phyloP scores from a whole-genome alignment of 2,888 invertebrate genomes.

The Serripes groenlandicus region DNA sequence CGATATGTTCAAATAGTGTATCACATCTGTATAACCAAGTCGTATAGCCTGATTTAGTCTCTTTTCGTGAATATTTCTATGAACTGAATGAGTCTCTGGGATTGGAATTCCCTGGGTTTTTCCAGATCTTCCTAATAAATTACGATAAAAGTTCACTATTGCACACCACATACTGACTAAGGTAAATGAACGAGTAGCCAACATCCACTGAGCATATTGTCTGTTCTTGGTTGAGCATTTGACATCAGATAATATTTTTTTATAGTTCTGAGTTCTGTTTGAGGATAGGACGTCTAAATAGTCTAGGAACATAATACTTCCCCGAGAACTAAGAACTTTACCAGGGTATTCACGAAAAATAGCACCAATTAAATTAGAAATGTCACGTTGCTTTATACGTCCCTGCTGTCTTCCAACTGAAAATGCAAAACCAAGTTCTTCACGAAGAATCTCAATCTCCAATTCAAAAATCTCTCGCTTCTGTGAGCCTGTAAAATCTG shows the following conservation, averaged over 20 bases:
- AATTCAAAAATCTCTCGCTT: constrained; percentile 83
- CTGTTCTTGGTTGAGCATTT: constrained; percentile 83
- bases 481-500: constrained; percentile 81
- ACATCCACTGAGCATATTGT: constrained; percentile 85
- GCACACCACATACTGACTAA: constrained; percentile 85
- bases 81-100: constrained; percentile 32
- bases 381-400: constrained; percentile 77
- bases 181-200: constrained; percentile 84
- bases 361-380: constrained; percentile 81
- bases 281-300: constrained; percentile 84
- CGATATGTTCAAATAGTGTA: constrained; percentile 82
- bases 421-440: constrained; percentile 84
- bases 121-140: constrained; percentile 70
- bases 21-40: constrained; percentile 83
- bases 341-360: constrained; percentile 84
- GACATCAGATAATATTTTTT: constrained; percentile 83
- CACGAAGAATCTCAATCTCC: constrained; percentile 83
- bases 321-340: constrained; percentile 80
- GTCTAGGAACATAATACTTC: constrained; percentile 82
- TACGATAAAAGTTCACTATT: constrained; percentile 84
- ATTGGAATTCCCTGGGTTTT: constrained; percentile 32
- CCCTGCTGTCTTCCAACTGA: constrained; percentile 80
- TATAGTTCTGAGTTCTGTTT: constrained; percentile 79
- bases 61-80: constrained; percentile 68
- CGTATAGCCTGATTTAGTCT: constrained; percentile 80